Conservation (phyloP, 2,797 vertebrate species). For the Allobates femoralis region DNA sequence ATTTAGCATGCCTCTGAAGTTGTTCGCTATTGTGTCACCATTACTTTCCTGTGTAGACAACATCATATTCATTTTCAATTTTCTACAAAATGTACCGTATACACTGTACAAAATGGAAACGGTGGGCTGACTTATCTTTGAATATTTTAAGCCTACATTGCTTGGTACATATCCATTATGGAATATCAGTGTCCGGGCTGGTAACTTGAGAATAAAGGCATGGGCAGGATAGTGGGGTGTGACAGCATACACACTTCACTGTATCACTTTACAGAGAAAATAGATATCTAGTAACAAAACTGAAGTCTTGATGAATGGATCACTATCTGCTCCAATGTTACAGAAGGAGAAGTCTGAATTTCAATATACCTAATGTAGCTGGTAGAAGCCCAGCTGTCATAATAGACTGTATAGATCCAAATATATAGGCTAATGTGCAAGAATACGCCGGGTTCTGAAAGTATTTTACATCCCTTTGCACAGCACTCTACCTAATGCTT, state of each 20-base stretch:
- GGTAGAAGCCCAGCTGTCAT: background rate
- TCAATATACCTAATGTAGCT: background rate
- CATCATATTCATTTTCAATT: background rate
- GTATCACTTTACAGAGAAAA: constrained; percentile 28
- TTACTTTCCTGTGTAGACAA: background rate
- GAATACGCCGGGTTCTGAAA: background rate
- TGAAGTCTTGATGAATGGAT: constrained; percentile 13
- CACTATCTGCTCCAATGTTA: background rate
- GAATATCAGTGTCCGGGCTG: background rate
- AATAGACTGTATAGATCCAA: no score
- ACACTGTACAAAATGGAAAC: background rate
- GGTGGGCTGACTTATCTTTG: background rate
- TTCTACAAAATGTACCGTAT: background rate
- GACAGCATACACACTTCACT: background rate
- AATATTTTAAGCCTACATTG: background rate
- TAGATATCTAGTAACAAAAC: constrained; percentile 27
- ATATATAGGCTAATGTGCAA: background rate
- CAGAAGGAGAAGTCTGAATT: background rate
- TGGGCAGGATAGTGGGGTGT: background rate
- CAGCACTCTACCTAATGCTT: background rate
- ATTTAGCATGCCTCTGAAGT: background rate
- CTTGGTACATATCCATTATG: background rate
- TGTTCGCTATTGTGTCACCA: background rate
- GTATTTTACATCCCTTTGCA: background rate
- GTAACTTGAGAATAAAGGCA: constrained; percentile 6